These are phyloP conservation scores for Epinephelus moara DNA, from an alignment of 2,113 vertebrate species.

Conservation along the genomic window DNA sequence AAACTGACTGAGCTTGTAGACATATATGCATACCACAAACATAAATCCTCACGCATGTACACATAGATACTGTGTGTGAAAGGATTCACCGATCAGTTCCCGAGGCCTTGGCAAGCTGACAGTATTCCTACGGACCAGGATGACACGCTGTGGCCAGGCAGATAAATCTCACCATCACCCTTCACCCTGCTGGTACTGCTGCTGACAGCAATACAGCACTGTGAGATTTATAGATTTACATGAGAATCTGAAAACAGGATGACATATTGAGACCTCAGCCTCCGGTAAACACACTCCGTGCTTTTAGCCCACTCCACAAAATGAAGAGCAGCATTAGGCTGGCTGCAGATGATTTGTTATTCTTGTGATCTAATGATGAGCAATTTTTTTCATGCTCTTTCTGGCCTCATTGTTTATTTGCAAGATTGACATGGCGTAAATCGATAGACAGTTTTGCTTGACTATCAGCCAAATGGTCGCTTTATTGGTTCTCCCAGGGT, in stretches of 20 bases:
- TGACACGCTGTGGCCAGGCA: slow-evolving; percentile 49
- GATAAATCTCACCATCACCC: slow-evolving; percentile 71
- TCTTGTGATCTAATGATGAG: not conserved
- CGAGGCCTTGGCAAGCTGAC: slow-evolving; percentile 50
- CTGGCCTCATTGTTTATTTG: slow-evolving; percentile 20
- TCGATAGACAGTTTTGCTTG: slow-evolving; percentile 8
- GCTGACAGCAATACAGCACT: slow-evolving; percentile 36
- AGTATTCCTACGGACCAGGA: slow-evolving; percentile 40
- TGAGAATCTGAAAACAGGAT: slow-evolving; percentile 43
- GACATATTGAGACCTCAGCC: slow-evolving; percentile 44
- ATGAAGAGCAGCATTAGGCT: slow-evolving; percentile 31
- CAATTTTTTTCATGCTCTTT: not conserved
- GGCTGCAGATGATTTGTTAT: not conserved
- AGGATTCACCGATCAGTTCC: slow-evolving; percentile 34
- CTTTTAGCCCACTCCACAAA: slow-evolving; percentile 49
- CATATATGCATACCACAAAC: slow-evolving; percentile 16
- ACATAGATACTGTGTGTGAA: slow-evolving; percentile 12
- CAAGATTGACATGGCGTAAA: slow-evolving; percentile 20
- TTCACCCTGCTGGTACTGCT: slow-evolving; percentile 32
- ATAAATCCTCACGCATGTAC: slow-evolving; percentile 19
- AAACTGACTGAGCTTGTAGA: slow-evolving; percentile 7
- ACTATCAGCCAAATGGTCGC: slow-evolving; percentile 23
- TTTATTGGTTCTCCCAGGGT: slow-evolving; percentile 26
- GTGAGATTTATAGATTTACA: slow-evolving; percentile 58
- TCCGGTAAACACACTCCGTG: slow-evolving; percentile 18